Conservation (phyloP, 1,140 invertebrate genomes). For the Rhyzopertha dominica region DNA sequence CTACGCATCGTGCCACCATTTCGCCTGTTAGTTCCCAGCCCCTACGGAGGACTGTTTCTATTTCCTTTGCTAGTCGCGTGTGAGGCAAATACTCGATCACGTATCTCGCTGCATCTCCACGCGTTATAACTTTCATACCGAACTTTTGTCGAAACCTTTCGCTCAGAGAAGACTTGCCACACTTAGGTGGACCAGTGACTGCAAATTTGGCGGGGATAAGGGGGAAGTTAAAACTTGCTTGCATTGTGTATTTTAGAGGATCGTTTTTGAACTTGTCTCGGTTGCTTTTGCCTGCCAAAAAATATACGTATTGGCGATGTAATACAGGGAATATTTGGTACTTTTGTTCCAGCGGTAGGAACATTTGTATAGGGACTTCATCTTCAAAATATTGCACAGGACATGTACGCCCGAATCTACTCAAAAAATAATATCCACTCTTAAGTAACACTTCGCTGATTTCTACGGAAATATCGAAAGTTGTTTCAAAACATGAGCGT, state of each 20-base stretch:
- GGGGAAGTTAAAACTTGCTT: slow-evolving; percentile 42
- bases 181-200: slow-evolving; percentile 78
- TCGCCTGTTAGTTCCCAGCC: slow-evolving; percentile 45
- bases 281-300: slow-evolving; percentile 48
- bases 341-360: slow-evolving; percentile 43
- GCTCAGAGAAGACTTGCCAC: slow-evolving; percentile 71
- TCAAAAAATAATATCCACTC: slow-evolving; percentile 53
- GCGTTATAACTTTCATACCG: slow-evolving; percentile 49
- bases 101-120: slow-evolving; percentile 48
- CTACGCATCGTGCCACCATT: slow-evolving; percentile 47
- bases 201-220: slow-evolving; percentile 63
- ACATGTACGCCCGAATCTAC: slow-evolving; percentile 54
- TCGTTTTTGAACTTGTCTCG: slow-evolving; percentile 48
- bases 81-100: slow-evolving; percentile 47
- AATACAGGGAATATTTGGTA: slow-evolving; percentile 50
- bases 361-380: slow-evolving; percentile 48
- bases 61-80: slow-evolving; percentile 45
- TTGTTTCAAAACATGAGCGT: slow-evolving; percentile 51
- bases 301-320: slow-evolving; percentile 55
- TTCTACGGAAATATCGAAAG: slow-evolving; percentile 48
- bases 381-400: slow-evolving; percentile 53
- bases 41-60: slow-evolving; percentile 38
- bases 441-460: slow-evolving; percentile 51
- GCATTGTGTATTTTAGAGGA: slow-evolving; percentile 50
- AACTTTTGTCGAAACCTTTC: slow-evolving; percentile 48